Evolutionary conservation across 2,113 vertebrate species (phyloP).

Genomic region (Ardeotis arabs): DNA sequence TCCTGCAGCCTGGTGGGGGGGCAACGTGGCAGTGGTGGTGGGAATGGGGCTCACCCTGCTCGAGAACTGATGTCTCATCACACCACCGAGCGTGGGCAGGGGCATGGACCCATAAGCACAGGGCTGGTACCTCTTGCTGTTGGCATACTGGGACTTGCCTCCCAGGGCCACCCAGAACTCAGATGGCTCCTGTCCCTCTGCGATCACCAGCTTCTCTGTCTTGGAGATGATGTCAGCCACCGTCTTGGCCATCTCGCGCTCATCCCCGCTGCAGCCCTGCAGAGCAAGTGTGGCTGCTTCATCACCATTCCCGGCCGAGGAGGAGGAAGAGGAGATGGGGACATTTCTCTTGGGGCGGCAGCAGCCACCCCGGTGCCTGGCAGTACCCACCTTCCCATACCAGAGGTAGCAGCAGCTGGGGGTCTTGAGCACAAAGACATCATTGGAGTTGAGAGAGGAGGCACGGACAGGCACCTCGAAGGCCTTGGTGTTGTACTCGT

Average conservation of each 20-base stretch:
- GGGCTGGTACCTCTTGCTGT: conserved; percentile 78
- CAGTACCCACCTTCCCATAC: conserved; percentile 84
- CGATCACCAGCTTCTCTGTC: conserved; percentile 83
- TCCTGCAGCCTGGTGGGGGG: conserved; percentile 78
- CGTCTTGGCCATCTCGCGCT: conserved; percentile 85
- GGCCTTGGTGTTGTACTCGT: conserved; percentile 83
- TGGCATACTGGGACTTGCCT: conserved; percentile 85
- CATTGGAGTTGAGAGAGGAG: conserved; percentile 86
- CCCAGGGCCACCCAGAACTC: conserved; percentile 88
- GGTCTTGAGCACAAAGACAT: conserved; percentile 87
- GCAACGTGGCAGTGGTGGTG: rapidly evolving
- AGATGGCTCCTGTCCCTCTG: conserved; percentile 87
- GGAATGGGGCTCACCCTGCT: background rate
- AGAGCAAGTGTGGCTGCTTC: background rate
- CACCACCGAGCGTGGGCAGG: background rate
- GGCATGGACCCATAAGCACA: background rate
- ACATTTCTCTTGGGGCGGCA: background rate
- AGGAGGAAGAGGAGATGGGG: background rate
- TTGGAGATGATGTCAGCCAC: conserved; percentile 83
- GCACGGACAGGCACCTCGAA: conserved; percentile 77
- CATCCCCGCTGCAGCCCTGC: conserved; percentile 88
- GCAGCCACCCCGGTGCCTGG: rapidly evolving
- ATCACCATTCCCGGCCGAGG: rapidly evolving
- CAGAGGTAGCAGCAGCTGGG: conserved; percentile 84
- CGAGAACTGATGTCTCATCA: background rate